A percentile compares a stretch with the other conserved stretches of the same genome.
phyloP scores from a whole-genome alignment of 2,888 invertebrate species.

The Tholera decimalis region DNA sequence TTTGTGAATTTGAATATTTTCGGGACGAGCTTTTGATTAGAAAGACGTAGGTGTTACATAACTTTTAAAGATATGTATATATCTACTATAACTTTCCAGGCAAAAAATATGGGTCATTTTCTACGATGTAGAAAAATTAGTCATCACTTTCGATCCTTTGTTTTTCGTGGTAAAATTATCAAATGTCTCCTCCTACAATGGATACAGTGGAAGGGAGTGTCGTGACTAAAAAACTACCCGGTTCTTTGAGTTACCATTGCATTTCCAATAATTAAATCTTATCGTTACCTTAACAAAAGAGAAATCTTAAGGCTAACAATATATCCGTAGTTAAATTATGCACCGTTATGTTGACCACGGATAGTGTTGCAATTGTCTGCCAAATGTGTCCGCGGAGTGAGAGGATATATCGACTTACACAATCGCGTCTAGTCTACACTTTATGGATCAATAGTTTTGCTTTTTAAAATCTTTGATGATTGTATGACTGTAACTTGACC shows the following conservation, averaged over 20 bases:
- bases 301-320: constrained; percentile 16
- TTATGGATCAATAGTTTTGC: constrained; percentile 12
- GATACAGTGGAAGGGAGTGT: too few species aligned
- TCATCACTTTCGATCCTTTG: too few species aligned
- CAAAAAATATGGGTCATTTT: neutral
- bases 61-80: too few species aligned
- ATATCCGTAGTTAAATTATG: constrained; percentile 16
- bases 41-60: too few species aligned
- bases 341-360: constrained; percentile 14
- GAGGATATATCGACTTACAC: constrained; percentile 46
- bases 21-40: too few species aligned
- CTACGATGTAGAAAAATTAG: neutral
- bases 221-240: too few species aligned
- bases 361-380: constrained; percentile 43
- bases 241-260: neutral
- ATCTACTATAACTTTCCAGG: too few species aligned
- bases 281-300: constrained; percentile 9
- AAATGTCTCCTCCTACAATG: too few species aligned
- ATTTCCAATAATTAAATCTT: neutral
- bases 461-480: constrained; percentile 14
- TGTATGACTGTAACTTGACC: constrained; percentile 4
- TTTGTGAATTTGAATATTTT: too few species aligned
- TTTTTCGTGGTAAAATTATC: too few species aligned
- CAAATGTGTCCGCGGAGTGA: constrained; percentile 37
- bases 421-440: constrained; percentile 22